phyloP scores from a whole-genome alignment of 2,113 vertebrate genomes.

The Ranitomeya imitator region DNA sequence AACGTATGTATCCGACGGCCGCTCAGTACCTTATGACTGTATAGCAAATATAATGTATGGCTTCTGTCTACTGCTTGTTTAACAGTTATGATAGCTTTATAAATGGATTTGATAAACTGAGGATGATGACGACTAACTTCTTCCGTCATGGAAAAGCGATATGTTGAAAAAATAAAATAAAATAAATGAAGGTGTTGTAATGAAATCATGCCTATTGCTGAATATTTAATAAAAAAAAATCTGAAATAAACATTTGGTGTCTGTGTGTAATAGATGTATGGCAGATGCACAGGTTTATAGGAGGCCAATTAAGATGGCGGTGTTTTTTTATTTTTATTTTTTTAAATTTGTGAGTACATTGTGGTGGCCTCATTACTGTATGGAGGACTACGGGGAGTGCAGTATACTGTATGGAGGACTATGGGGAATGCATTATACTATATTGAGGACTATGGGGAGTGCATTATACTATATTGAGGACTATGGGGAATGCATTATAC shows the following conservation, averaged over 20 bases:
- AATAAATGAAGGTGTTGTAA: slow-evolving; percentile 68
- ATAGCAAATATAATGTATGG: slow-evolving; percentile 50
- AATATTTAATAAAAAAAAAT: slow-evolving; percentile 72
- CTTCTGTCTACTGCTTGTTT: slow-evolving; percentile 62
- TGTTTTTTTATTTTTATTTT: neutral
- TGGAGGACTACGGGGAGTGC: no score
- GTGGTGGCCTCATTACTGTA: no score
- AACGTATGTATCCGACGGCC: slow-evolving; percentile 61
- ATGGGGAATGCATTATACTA: no score
- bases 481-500: no score
- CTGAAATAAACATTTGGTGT: neutral
- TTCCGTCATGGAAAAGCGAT: slow-evolving; percentile 65
- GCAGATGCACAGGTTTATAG: no score
- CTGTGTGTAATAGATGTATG: neutral
- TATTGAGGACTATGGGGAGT: no score
- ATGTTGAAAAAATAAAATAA: slow-evolving; percentile 56
- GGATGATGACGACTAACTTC: slow-evolving; percentile 59
- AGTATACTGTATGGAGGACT: no score
- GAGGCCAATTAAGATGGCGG: no score
- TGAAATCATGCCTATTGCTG: slow-evolving; percentile 68
- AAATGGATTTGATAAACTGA: slow-evolving; percentile 61
- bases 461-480: no score
- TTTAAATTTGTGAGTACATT: no score
- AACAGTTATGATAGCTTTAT: slow-evolving; percentile 63
- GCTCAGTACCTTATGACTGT: slow-evolving; percentile 59